These are phyloP conservation scores for Genyomyrus donnyi DNA, from an alignment of 2,113 vertebrate species.

Conservation along the genomic window DNA sequence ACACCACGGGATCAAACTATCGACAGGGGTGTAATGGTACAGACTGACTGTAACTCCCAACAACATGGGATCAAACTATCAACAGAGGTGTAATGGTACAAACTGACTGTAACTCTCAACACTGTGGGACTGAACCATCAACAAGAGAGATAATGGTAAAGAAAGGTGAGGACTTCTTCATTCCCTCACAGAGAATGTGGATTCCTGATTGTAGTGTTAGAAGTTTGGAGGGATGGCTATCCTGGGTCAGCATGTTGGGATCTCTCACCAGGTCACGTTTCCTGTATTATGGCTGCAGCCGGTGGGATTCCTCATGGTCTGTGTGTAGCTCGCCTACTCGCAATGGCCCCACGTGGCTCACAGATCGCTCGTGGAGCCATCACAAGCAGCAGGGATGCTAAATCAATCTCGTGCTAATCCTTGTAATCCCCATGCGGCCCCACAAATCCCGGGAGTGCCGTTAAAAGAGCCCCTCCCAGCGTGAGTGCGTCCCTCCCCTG, in stretches of 20 bases:
- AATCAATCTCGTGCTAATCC: slow-evolving; percentile 21
- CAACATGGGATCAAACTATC: not conserved
- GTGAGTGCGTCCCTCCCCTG: not conserved
- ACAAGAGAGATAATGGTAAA: not conserved
- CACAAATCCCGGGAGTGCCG: not conserved
- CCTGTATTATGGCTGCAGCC: not conserved
- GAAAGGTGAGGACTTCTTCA: not conserved
- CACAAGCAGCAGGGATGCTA: slow-evolving; percentile 14
- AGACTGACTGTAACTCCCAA: not conserved
- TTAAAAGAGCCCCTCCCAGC: not conserved
- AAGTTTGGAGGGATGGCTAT: not conserved
- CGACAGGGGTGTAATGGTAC: not conserved
- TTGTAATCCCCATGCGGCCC: not conserved
- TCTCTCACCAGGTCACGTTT: not conserved
- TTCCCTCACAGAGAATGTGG: not conserved
- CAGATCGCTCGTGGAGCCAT: not conserved
- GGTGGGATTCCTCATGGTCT: not conserved
- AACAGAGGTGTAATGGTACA: not conserved
- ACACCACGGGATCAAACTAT: not conserved
- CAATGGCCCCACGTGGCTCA: not conserved
- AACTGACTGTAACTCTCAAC: not conserved
- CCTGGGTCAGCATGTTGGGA: not conserved
- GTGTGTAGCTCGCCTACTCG: not conserved
- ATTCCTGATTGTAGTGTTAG: not conserved
- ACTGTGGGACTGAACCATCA: not conserved